Evolutionary conservation across 1,140 invertebrate genomes (phyloP), one percentile per base, ranked within the genome.

Genomic region (Proctacanthus coquilletti): DNA sequence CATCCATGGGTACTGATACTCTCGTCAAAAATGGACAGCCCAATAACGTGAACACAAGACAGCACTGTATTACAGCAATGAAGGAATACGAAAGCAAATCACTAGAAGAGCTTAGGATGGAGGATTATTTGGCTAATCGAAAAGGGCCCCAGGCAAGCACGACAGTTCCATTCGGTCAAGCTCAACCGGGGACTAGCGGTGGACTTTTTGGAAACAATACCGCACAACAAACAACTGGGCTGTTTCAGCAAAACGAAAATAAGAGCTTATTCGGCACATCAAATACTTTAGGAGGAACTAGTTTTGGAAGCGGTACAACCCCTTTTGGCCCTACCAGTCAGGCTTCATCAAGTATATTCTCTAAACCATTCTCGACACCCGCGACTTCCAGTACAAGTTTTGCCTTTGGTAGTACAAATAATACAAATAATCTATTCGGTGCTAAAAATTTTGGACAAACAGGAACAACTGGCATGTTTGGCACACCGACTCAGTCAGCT

Each of bases 31-130:
- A 79, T 60, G 85, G 84, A 3, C 69, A 72, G 9, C 74, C 78
- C 2, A 75, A 75, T 45, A 88, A 68, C 39, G 89, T 98, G 43
- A 83, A 73, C 40, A 96, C 88, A 2, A 75, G 84, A 47, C 88
- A 95, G 60, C 85, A 94, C 56, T 95, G 89, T 54, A 97, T 97
- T 27, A 92, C 87, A 4, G 86, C 83, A 42, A 97, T 96, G 93
- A 94, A 96, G 65, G 91, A 97, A 52, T 97, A 97, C 63, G 91
- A 97, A 53, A 65, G 53, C 17, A 97, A 97, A 66, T 92, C 86
- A 1, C 60, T 97, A 18, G 92, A 96, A 63, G 93, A 98, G 61
- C 60, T 98, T 2, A 68, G 93, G 33, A 62, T 85, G 18, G 93
- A 98, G 62, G 94, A 98, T 66, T 98, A 98, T 63, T 57, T 70